Evolutionary conservation across 1,140 invertebrate genomes (phyloP), one percentile per base, ranked within the genome.

Genomic region (Zaprionus vittiger): DNA sequence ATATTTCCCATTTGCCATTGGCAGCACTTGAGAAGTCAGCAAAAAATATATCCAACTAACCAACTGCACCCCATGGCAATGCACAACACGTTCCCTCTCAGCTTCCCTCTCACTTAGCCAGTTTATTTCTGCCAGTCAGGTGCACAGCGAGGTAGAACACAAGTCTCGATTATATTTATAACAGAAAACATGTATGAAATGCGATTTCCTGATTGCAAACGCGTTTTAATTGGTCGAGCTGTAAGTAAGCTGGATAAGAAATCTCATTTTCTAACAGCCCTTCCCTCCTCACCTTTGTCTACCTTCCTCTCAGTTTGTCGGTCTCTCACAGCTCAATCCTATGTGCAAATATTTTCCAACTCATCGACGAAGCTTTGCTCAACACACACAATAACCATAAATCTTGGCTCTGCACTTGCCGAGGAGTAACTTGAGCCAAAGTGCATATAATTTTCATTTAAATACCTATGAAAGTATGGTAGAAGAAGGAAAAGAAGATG

Each of bases 101-200:
- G 7, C 17, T 65, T 20, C 37, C 34, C 17, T 9, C 41, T 17
- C 41, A 5, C n/a, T 47, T 47, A 70, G 74, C 71, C 70, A 89
- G 78, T 84, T 81, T 38, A 87, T 80, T 83, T 79, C 83, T 73
- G 73, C 77, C 77, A 89, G 77, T 81, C 83, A 80, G 73, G 6
- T 31, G 28, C 28, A 31, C 28, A 31, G 28, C 28, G 1, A 31
- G 28, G 54, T 57, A 65, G 71, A 87, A 54, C 38, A 54, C 31
- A 54, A 60, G 54, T 7, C 22, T 62, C 47, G n/a, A 56, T 72
- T 63, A 65, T 62, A 28, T 41, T 47, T 63, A 59, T 37, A 6
- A 34, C 52, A 64, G 14, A 17, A 47, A 47, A 47, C 41, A 57
- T 56, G 59, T 71, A 63, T 74, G 73, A 73, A 73, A 87, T 74